Evolutionary conservation across 2,797 vertebrate genomes (phyloP).

Genomic region (Enteromius mattozi): DNA sequence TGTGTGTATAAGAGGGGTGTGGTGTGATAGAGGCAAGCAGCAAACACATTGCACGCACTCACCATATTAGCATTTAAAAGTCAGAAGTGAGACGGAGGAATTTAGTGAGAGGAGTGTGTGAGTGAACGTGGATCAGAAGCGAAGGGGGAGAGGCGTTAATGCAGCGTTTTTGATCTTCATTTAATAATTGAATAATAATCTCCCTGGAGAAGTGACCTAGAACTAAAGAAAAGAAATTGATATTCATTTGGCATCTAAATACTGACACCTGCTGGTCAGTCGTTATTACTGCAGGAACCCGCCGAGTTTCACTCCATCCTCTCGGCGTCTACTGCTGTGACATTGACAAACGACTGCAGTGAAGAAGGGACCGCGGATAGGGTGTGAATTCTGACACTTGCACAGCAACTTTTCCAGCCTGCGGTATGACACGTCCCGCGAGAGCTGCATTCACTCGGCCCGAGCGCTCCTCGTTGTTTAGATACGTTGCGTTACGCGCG

Average conservation of each 20-base stretch:
- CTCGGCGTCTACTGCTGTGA: constrained; percentile 59
- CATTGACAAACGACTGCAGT: constrained; percentile 76
- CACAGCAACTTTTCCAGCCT: constrained; percentile 3
- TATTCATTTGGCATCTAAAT: constrained; percentile 60
- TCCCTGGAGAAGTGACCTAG: constrained; percentile 83
- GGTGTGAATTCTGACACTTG: constrained; percentile 42
- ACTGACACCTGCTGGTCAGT: constrained; percentile 77
- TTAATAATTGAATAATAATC: constrained; percentile 89
- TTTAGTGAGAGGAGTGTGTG: constrained; percentile 33
- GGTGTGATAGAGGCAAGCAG: background rate
- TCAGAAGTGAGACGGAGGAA: constrained; percentile 6
- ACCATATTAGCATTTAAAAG: constrained; percentile 28
- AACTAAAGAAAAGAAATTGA: constrained; percentile 69
- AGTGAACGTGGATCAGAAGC: constrained; percentile 58
- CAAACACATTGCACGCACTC: constrained; percentile 13
- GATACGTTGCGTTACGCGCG: constrained; percentile 21
- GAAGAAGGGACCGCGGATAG: constrained; percentile 51
- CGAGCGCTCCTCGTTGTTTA: constrained; percentile 5
- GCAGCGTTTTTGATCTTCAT: constrained; percentile 81
- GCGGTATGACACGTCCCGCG: background rate
- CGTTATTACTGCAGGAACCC: constrained; percentile 56
- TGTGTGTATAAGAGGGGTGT: background rate
- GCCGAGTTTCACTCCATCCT: background rate
- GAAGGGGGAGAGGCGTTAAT: constrained; percentile 63
- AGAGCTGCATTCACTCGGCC: background rate